Base-by-base conservation (phyloP, 2,797 vertebrate species). In the Cossypha dichroa region DNA sequence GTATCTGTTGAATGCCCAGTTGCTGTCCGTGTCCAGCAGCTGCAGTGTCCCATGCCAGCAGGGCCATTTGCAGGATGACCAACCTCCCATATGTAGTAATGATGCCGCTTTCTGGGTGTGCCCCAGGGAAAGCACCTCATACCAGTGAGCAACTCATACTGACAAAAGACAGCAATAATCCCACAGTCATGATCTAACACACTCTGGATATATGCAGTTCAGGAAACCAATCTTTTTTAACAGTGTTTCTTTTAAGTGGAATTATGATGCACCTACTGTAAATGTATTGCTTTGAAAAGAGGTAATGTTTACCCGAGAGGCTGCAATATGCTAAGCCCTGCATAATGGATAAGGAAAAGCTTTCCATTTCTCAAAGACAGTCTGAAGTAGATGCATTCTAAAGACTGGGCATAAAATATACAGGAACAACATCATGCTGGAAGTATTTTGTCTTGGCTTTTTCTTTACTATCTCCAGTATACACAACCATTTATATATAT, bases 21-120 rank as follows among this genome's bases (percentile, higher is more conserved):
- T 13, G 54, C 63, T 81, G 58, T 56, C n/a, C 0, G 0, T 0
- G 3, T 29, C 5, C 3, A 2, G 46, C 69, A 46, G 70, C 62
- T 1, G 2, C 33, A 36, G 38, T 7, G 21, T 56, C 48, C 21
- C 0, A 0, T 31, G 60, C 41, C 75, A 84, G 45, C n/a, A 54
- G 81, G 21, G 49, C 34, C 3, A 0, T 63, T 23, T 82, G n/a
- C 41, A 40, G 58, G 55, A 60, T 3, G 16, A 62, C 59, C 2
- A 26, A 82, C 29, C 8, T 48, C 46, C 33, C 26, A 6, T 0
- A 14, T 0, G 0, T 9, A 45, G 52, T 9, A 48, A 18, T 2
- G 3, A 22, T 14, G 23, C 40, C 45, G 49, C 31, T 36, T 41
- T 62, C 56, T 49, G 73, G 10, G 16, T 2, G 4, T 11, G 38